A percentile compares a stretch with the other conserved stretches of the same genome.
These are phyloP conservation scores for Ursus arctos DNA, from an alignment of 2,113 vertebrate genomes.

Conservation along the genomic window DNA sequence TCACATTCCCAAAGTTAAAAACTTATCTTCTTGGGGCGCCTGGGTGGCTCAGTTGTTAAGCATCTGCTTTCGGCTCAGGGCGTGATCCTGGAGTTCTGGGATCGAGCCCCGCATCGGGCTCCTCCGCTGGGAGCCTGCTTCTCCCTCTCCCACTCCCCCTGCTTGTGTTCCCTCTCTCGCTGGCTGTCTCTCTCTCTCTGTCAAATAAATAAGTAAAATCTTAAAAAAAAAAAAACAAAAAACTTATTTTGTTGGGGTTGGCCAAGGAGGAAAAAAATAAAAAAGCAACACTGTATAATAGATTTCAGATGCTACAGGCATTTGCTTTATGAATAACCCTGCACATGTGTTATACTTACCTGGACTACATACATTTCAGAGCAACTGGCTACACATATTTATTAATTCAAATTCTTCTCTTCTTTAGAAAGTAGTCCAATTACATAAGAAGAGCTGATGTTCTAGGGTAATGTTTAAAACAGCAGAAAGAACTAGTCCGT, in stretches of 20 bases:
- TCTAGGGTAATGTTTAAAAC: neutral
- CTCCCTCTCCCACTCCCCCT: too few relatives aligned
- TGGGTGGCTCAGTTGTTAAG: too few relatives aligned
- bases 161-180: too few relatives aligned
- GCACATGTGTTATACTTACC: conserved; percentile 18
- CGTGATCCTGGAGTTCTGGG: too few relatives aligned
- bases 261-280: neutral
- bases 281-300: neutral
- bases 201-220: too few relatives aligned
- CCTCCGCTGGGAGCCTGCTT: too few relatives aligned
- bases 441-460: neutral
- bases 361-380: conserved; percentile 28
- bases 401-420: conserved; percentile 35
- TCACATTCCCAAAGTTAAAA: conserved; percentile 44
- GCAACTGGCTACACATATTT: conserved; percentile 52
- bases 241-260: neutral
- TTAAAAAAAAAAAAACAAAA: too few relatives aligned
- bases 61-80: too few relatives aligned
- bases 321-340: neutral
- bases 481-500: conserved; percentile 41
- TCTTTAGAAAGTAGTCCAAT: conserved; percentile 42
- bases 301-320: neutral
- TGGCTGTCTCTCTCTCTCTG: too few relatives aligned
- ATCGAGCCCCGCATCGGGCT: too few relatives aligned
- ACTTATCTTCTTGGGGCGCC: too few relatives aligned